A percentile compares a stretch with the other conserved stretches of the same genome.
phyloP scores from a whole-genome alignment of 2,888 invertebrate species.

The Sminthurides aquaticus region DNA sequence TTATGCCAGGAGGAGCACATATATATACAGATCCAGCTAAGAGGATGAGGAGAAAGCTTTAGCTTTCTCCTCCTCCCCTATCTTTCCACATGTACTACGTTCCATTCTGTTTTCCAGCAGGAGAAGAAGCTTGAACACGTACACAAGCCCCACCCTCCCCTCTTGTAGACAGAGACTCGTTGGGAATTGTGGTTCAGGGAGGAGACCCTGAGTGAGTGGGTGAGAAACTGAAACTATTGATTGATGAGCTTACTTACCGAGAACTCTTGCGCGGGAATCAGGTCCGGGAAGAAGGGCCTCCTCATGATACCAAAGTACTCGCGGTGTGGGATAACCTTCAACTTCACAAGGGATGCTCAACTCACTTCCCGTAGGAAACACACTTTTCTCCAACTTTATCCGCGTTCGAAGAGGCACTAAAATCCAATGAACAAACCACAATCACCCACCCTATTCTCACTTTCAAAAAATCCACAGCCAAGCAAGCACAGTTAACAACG shows the following conservation, averaged over 20 bases:
- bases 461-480: not conserved
- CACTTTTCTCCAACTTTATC: constrained; percentile 54
- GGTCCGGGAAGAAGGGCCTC: constrained; percentile 47
- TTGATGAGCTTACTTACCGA: constrained; percentile 23
- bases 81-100: too few species aligned
- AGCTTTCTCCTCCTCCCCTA: too few species aligned
- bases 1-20: not conserved
- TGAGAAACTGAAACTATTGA: constrained; percentile 19
- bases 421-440: constrained; percentile 16
- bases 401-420: constrained; percentile 45
- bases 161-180: too few species aligned
- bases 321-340: constrained; percentile 68
- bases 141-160: too few species aligned
- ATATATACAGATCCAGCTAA: too few species aligned
- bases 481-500: not conserved
- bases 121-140: too few species aligned
- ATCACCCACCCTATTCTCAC: not conserved
- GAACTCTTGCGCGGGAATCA: constrained; percentile 22
- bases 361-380: constrained; percentile 59
- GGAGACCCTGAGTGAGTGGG: constrained; percentile 4
- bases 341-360: constrained; percentile 66
- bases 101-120: too few species aligned
- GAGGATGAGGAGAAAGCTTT: not conserved
- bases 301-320: constrained; percentile 76
- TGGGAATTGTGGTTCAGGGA: too few species aligned